These are phyloP conservation scores for Rhabdophis nuchalis DNA, from an alignment of 2,797 vertebrate genomes.

Conservation along the genomic window DNA sequence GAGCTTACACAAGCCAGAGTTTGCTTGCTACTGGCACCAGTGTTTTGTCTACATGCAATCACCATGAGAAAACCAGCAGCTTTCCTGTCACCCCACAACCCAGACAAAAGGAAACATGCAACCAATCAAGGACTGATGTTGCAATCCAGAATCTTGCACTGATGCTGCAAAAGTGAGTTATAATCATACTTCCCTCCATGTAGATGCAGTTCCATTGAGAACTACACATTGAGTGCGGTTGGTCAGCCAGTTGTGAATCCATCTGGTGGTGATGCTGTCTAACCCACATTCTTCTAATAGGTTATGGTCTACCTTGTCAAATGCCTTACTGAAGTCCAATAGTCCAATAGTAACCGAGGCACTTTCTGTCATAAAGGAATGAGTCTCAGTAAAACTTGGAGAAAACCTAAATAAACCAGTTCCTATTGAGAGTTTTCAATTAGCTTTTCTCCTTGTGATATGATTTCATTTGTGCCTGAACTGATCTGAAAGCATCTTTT, in stretches of 20 bases:
- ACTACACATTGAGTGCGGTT: no score
- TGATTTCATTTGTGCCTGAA: not conserved
- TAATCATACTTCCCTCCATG: no score
- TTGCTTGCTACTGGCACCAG: not conserved
- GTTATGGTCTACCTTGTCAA: no score
- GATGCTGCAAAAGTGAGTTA: no score
- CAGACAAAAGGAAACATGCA: not conserved
- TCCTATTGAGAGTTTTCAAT: not conserved
- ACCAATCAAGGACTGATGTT: not conserved
- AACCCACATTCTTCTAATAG: no score
- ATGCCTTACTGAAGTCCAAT: no score
- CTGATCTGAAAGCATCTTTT: not conserved
- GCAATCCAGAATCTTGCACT: no score
- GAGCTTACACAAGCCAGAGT: not conserved
- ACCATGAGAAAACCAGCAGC: not conserved
- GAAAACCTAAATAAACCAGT: not conserved
- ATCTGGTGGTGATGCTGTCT: no score
- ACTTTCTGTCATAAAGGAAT: not conserved
- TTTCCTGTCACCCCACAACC: not conserved
- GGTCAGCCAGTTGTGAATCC: no score
- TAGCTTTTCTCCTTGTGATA: not conserved
- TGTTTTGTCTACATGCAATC: not conserved
- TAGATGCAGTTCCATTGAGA: no score
- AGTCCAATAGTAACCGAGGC: not conserved
- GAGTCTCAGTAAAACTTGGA: not conserved